Percentiles rank a stretch among this genome's conserved stretches.
phyloP scores from a whole-genome alignment of 2,113 vertebrate species.

The Tricholaema leucomelas region DNA sequence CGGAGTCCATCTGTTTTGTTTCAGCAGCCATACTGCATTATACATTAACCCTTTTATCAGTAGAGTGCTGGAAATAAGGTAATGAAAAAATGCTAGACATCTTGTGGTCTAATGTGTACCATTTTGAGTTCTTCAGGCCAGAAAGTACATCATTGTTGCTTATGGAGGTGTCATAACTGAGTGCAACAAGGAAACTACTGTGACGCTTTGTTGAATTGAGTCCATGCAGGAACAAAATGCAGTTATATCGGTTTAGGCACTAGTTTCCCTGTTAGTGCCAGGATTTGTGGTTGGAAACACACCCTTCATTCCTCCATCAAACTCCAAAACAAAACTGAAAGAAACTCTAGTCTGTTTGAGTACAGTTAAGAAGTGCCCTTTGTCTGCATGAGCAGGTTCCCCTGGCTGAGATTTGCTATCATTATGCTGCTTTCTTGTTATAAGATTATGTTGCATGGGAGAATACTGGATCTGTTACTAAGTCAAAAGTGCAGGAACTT shows the following conservation, averaged over 20 bases:
- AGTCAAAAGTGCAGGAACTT: background rate
- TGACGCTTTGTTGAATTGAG: background rate
- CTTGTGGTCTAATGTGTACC: background rate
- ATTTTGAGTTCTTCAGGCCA: background rate
- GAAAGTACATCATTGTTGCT: background rate
- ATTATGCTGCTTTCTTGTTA: accelerated
- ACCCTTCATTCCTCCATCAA: background rate
- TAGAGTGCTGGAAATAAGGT: background rate
- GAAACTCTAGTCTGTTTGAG: background rate
- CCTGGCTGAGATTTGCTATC: background rate
- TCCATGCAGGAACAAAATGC: background rate
- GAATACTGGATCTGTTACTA: background rate
- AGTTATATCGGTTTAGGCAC: background rate
- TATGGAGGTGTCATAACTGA: background rate
- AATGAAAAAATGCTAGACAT: background rate
- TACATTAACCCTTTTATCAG: background rate
- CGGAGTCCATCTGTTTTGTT: background rate
- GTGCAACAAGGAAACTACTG: background rate
- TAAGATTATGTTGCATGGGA: background rate
- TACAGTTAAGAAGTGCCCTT: background rate
- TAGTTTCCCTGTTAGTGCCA: background rate
- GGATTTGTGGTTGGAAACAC: background rate
- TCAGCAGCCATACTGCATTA: background rate
- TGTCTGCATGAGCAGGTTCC: background rate
- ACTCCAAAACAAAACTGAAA: background rate